Evolutionary conservation across 2,113 vertebrate species (phyloP).

Genomic region (Athene noctua): DNA sequence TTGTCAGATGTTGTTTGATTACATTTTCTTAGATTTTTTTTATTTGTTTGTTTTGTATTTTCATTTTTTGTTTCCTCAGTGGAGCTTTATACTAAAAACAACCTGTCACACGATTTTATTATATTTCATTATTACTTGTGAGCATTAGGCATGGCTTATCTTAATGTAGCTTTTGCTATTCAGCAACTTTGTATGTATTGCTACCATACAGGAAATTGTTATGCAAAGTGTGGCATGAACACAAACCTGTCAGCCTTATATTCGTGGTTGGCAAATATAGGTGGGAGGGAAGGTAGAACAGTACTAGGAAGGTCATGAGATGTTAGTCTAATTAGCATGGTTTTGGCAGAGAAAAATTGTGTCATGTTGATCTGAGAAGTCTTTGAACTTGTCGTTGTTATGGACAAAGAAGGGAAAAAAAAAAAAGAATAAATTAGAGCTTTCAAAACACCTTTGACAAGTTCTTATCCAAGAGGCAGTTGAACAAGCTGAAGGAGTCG

Average conservation of each 20-base stretch:
- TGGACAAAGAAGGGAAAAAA: background rate
- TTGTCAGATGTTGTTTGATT: background rate
- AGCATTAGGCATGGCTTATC: background rate
- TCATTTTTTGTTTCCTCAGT: background rate
- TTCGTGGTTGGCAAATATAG: background rate
- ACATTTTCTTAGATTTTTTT: background rate
- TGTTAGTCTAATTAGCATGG: constrained; percentile 30
- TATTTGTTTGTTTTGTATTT: background rate
- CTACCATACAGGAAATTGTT: background rate
- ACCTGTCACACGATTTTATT: background rate
- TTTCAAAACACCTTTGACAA: background rate
- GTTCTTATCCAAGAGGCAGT: background rate
- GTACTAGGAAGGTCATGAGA: background rate
- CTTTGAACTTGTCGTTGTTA: constrained; percentile 28
- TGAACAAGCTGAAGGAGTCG: background rate
- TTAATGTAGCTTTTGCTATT: background rate
- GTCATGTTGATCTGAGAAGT: background rate
- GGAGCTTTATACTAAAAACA: background rate
- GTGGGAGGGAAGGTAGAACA: background rate
- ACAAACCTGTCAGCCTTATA: background rate
- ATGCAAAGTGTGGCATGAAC: background rate
- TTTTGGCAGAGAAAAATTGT: background rate
- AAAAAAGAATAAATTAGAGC: background rate
- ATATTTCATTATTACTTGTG: background rate
- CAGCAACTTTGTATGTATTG: background rate